phyloP scores from a whole-genome alignment of 1,140 invertebrate genomes.

The Cydia fagiglandana region DNA sequence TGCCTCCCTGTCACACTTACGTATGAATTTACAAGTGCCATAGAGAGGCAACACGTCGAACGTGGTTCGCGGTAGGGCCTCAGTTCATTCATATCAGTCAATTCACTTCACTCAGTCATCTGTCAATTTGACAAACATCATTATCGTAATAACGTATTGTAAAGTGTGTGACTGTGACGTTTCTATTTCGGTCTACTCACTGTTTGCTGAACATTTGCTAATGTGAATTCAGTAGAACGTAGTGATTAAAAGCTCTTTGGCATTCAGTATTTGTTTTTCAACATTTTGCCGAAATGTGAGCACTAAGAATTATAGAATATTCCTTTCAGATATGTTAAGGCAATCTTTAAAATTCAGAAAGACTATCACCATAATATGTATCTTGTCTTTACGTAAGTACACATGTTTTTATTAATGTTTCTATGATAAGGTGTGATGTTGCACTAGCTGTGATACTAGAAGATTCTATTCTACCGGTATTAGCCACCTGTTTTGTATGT shows the following conservation, averaged over 20 bases:
- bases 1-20: too few relatives aligned
- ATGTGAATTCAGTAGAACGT: not conserved
- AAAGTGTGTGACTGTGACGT: not conserved
- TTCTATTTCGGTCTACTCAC: not conserved
- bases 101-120: too few relatives aligned
- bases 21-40: too few relatives aligned
- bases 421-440: not conserved
- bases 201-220: not conserved
- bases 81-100: too few relatives aligned
- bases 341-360: slow-evolving; percentile 71
- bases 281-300: slow-evolving; percentile 50
- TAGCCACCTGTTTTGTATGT: not conserved
- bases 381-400: slow-evolving; percentile 63
- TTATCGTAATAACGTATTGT: too few relatives aligned
- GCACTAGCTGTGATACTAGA: not conserved
- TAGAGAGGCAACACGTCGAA: too few relatives aligned
- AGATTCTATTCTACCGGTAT: not conserved
- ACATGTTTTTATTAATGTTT: slow-evolving; percentile 15
- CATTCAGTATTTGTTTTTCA: not conserved
- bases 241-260: not conserved
- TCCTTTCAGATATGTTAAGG: slow-evolving; percentile 70
- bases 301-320: slow-evolving; percentile 41
- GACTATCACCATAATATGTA: slow-evolving; percentile 59
- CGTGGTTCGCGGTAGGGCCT: too few relatives aligned
- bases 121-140: too few relatives aligned